Conservation (phyloP, 2,797 vertebrate species). For the Danio kyathit region DNA sequence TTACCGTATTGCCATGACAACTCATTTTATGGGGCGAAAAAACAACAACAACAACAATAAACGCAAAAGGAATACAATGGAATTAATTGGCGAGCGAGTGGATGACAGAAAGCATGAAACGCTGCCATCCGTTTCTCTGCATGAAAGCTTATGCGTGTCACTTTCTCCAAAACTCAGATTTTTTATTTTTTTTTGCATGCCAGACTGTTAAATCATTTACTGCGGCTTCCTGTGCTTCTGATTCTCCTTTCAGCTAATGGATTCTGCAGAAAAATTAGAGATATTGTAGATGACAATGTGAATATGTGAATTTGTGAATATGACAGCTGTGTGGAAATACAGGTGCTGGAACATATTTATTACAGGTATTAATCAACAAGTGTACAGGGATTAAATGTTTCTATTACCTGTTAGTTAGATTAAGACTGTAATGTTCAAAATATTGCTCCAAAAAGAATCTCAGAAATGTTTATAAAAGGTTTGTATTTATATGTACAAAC, state of each 20-base stretch:
- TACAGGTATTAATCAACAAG: background rate
- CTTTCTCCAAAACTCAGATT: slow-evolving; percentile 12
- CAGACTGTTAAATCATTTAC: slow-evolving; percentile 15
- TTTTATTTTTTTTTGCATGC: slow-evolving; percentile 24
- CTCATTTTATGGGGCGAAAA: slow-evolving; percentile 70
- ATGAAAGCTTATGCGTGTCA: background rate
- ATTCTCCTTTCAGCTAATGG: background rate
- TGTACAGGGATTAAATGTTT: background rate
- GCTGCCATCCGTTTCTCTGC: background rate
- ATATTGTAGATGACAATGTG: background rate
- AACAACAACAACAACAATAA: slow-evolving; percentile 46
- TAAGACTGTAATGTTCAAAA: background rate
- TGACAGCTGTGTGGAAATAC: slow-evolving; percentile 14
- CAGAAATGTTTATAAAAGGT: too few species aligned
- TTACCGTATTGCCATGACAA: slow-evolving; percentile 85
- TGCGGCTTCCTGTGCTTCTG: slow-evolving; percentile 13
- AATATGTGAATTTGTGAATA: slow-evolving; percentile 7
- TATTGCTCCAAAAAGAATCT: background rate
- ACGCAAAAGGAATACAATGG: slow-evolving; percentile 45
- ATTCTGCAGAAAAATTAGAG: slow-evolving; percentile 18
- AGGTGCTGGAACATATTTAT: background rate
- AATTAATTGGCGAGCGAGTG: slow-evolving; percentile 21
- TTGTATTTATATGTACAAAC: too few species aligned
- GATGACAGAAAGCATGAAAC: slow-evolving; percentile 3
- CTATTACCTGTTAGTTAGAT: background rate